Base-by-base conservation (phyloP, 2,113 vertebrate genomes). In the Rhegmatorhina hoffmannsi region DNA sequence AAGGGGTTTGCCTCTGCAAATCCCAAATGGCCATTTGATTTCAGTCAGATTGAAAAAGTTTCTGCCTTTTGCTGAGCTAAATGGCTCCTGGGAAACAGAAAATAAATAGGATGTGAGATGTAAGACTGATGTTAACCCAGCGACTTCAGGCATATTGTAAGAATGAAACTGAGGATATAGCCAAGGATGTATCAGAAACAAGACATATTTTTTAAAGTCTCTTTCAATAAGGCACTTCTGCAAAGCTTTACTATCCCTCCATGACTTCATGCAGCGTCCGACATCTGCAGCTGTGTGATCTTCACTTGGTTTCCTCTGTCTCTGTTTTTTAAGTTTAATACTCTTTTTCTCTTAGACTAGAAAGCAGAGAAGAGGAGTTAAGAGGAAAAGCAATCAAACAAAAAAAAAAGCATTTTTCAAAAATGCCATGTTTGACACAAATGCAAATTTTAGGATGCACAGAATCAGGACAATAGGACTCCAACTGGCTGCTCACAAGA, bases 401-500 rank as follows among this genome's bases (percentile, higher is more conserved):
- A 24, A 56, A 90, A 56, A 90, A 69, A 13, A 36, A 40, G 7
- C 7, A 3, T 11, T 91, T 85, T 84, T 69, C 9, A 50, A 92
- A 93, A 89, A 47, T 50, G n/a, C 33, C 36, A 23, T n/a, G 19
- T 88, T 88, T 77, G 18, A 50, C 68, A 78, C 52, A 80, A 90
- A 76, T 83, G 33, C 46, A 75, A 93, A 77, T 62, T 73, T 88
- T 88, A 81, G 86, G 82, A 80, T 93, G 88, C 76, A 92, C 0
- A 6, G 31, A 72, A 36, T 84, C 67, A 80, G 83, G 79, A 95
- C 92, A 94, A 92, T 75, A 77, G 83, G 56, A 78, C 17, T 91
- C 68, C 28, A 84, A 93, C 80, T 70, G 86, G 46, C 83, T 93
- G 56, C 56, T 72, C 63, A 72, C 44, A 75, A 84, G 36, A 97